These are phyloP conservation scores for Panopea generosa DNA, from an alignment of 2,888 invertebrate genomes.

Conservation along the genomic window DNA sequence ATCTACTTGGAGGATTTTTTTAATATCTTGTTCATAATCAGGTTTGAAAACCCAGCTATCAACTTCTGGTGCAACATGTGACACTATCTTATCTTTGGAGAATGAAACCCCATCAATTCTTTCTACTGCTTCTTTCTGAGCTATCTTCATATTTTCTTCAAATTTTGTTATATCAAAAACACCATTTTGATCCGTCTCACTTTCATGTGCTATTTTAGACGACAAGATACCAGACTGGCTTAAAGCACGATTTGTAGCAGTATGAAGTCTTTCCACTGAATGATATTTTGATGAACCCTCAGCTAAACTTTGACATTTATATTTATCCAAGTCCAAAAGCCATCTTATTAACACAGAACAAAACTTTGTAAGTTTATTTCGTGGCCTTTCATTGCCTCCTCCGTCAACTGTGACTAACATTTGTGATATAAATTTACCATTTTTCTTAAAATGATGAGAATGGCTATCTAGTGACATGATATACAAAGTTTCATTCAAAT, in stretches of 20 bases:
- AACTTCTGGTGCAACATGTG: constrained; percentile 5
- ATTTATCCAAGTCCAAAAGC: constrained; percentile 12
- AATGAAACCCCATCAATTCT: constrained; percentile 24
- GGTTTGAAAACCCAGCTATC: constrained; percentile 23
- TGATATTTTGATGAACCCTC: constrained; percentile 37
- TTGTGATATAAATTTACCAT: constrained; percentile 19
- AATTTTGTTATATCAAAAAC: constrained; percentile 20
- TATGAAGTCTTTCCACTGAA: constrained; percentile 26
- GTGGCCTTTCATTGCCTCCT: constrained; percentile 31
- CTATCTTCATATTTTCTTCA: constrained; percentile 26
- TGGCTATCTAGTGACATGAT: constrained; percentile 34
- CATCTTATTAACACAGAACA: constrained; percentile 16
- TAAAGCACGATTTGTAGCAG: constrained; percentile 25
- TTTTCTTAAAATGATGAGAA: neutral
- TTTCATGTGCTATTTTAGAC: constrained; percentile 14
- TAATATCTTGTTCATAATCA: neutral
- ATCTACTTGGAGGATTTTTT: too few species aligned
- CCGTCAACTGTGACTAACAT: constrained; percentile 34
- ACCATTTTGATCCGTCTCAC: constrained; percentile 14
- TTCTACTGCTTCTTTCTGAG: constrained; percentile 19
- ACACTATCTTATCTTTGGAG: constrained; percentile 9
- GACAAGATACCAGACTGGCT: constrained; percentile 17
- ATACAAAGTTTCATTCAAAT: constrained; percentile 33
- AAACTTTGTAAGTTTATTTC: constrained; percentile 33
- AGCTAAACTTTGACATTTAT: constrained; percentile 15